Evolutionary conservation across 2,113 vertebrate genomes (phyloP).

Genomic region (Hyperopisus bebe): DNA sequence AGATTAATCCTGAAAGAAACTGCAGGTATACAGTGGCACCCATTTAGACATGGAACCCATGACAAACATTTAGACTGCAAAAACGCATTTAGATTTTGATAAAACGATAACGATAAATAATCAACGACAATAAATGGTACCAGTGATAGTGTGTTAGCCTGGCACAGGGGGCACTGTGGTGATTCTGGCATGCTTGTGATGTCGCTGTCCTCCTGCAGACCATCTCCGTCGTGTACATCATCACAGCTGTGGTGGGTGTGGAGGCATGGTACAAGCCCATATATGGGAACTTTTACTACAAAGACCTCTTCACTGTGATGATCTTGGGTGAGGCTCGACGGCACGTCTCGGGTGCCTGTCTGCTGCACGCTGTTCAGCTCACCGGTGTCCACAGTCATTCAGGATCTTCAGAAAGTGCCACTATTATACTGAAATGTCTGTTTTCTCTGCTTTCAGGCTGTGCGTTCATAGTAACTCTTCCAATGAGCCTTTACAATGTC

Average conservation of each 20-base stretch:
- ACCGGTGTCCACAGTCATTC: neutral
- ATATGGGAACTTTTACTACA: slow-evolving; percentile 82
- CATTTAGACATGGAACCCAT: no score
- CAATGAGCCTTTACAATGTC: slow-evolving; percentile 93
- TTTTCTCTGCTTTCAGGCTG: slow-evolving; percentile 66
- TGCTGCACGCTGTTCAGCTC: neutral
- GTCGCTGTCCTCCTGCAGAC: slow-evolving; percentile 60
- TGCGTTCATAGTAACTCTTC: slow-evolving; percentile 82
- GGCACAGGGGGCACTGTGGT: neutral
- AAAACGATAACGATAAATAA: neutral
- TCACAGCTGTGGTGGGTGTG: slow-evolving; percentile 90
- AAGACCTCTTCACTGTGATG: slow-evolving; percentile 93
- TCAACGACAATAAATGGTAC: neutral
- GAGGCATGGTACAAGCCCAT: slow-evolving; percentile 91
- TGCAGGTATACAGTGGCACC: neutral
- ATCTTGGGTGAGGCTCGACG: slow-evolving; percentile 79
- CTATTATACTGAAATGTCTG: neutral
- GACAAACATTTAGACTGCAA: neutral
- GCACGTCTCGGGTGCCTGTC: neutral
- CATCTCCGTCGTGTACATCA: slow-evolving; percentile 90
- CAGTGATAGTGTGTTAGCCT: neutral
- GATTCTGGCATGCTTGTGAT: neutral
- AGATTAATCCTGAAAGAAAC: neutral
- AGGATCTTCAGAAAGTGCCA: neutral
- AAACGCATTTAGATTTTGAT: neutral